These are phyloP conservation scores for Aulostomus chinensis DNA, from an alignment of 2,797 vertebrate genomes.

Conservation along the genomic window DNA sequence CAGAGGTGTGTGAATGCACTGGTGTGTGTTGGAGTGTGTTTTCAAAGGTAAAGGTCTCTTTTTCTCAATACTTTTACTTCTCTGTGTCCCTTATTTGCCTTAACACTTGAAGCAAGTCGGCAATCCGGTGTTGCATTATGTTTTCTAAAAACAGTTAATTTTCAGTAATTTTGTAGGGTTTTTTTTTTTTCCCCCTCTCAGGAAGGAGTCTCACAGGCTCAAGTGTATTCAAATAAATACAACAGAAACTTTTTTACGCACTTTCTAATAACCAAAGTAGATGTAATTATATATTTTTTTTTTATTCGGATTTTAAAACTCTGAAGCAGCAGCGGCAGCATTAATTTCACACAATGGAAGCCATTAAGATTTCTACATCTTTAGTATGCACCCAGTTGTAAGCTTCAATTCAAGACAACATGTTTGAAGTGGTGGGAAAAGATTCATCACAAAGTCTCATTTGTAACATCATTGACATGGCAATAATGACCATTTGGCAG, in stretches of 20 bases:
- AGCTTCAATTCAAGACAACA: slow-evolving; percentile 28
- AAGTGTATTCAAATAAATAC: neutral
- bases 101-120: too few relatives aligned
- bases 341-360: slow-evolving; percentile 1
- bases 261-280: neutral
- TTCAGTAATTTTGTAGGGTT: too few relatives aligned
- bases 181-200: too few relatives aligned
- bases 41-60: slow-evolving; percentile 5
- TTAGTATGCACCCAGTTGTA: slow-evolving; percentile 48
- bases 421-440: slow-evolving; percentile 75
- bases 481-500: slow-evolving; percentile 78
- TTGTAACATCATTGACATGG: slow-evolving; percentile 77
- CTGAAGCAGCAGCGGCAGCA: too few relatives aligned
- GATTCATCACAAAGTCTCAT: slow-evolving; percentile 80
- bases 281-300: neutral
- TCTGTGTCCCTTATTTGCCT: neutral
- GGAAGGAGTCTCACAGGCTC: neutral
- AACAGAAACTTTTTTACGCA: neutral
- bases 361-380: slow-evolving; percentile 21
- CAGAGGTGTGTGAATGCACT: neutral
- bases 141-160: too few relatives aligned
- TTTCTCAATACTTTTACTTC: slow-evolving; percentile 1
- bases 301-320: too few relatives aligned
- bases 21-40: neutral
- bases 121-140: too few relatives aligned